Evolutionary conservation across 2,888 invertebrate species (phyloP), one percentile per base, ranked within the genome.

Genomic region (Linnaemya vulpina): DNA sequence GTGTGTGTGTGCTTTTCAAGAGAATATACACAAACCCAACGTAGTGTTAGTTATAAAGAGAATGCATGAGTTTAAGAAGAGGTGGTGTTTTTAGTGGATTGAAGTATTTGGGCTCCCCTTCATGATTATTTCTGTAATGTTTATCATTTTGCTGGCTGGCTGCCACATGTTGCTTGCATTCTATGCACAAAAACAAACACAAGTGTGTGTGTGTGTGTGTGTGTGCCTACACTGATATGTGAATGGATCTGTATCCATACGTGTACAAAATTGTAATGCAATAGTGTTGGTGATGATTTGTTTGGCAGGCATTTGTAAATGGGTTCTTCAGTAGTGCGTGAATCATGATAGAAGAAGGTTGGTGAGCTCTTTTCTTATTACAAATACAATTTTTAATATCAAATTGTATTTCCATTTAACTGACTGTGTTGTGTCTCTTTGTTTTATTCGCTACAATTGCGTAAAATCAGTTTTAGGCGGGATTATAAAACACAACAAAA

Each of bases 121-220:
- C 11, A 40, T 3, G 75, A 73, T 35, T 62, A 25, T 71, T 40
- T 49, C 35, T 74, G 49, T 63, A 80, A 80, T 80, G 40, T 80
- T 80, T 67, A 67, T 68, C 25, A 35, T 38, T 68, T 40, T 58
- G 15, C 22, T 25, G 49, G 53, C 55, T 77, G 77, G 70, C 86
- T 86, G 89, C 89, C 90, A 91, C 90, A 91, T 91, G 90, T 91
- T 91, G 90, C 90, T 90, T 87, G 87, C 82, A 73, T 62, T 67
- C 40, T 62, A 40, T 81, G 38, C 53, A 77, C 53, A 58, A 11
- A 40, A 7, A 43, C 53, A 25, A 22, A 40, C 15, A 25, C 20
- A n/a, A 8, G n/a, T 22, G 38, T 55, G 63, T 77, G 55, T 81
- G 8, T 13, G 8, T 30, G 70, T 30, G 5, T 30, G 30, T 30